These are phyloP conservation scores for Tachysurus fulvidraco DNA, from an alignment of 2,113 vertebrate genomes.

Conservation along the genomic window DNA sequence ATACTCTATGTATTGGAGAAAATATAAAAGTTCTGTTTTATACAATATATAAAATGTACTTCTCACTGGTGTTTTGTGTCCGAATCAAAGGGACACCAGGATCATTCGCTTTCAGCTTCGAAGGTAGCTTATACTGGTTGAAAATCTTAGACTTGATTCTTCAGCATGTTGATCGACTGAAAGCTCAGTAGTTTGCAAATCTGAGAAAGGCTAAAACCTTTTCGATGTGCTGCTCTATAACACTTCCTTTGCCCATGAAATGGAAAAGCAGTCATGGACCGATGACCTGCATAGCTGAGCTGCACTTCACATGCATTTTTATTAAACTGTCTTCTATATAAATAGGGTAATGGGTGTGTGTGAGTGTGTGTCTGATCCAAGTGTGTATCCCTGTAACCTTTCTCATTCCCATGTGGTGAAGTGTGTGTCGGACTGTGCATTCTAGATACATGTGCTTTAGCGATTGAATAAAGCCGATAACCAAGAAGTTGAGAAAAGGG, in stretches of 20 bases:
- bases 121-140: not conserved
- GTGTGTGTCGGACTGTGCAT: not conserved
- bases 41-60: not conserved
- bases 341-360: constrained; percentile 2
- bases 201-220: not conserved
- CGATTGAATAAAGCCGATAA: not conserved
- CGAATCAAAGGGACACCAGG: not conserved
- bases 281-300: not conserved
- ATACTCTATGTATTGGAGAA: not conserved
- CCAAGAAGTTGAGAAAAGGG: constrained; percentile 9
- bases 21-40: not conserved
- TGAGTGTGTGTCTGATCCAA: not conserved
- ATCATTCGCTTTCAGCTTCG: not conserved
- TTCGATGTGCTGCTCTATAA: not conserved
- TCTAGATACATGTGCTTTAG: constrained; percentile 23
- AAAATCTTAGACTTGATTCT: not conserved
- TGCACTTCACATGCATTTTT: constrained; percentile 6
- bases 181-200: not conserved
- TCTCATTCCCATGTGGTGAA: constrained; percentile 20
- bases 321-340: not conserved
- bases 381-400: constrained; percentile 22
- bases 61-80: not conserved
- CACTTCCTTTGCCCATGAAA: not conserved
- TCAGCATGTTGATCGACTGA: not conserved
- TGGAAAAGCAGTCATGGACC: constrained; percentile 6